phyloP scores from a whole-genome alignment of 2,888 invertebrate genomes.

The Vanessa cardui region DNA sequence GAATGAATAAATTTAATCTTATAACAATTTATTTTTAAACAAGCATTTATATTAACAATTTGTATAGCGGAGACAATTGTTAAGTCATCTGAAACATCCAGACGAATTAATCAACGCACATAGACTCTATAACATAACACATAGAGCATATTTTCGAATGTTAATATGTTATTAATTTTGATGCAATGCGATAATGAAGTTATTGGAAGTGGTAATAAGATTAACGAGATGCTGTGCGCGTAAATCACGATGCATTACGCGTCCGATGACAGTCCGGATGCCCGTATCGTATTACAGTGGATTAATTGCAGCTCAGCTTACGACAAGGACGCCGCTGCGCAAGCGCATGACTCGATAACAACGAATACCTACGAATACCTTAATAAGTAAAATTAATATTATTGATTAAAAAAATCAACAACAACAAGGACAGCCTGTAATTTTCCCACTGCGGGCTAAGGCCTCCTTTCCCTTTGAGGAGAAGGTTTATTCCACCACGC shows the following conservation, averaged over 20 bases:
- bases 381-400: too few relatives aligned
- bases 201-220: slow-evolving; percentile 83
- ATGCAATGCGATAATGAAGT: slow-evolving; percentile 71
- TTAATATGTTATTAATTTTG: slow-evolving; percentile 40
- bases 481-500: too few relatives aligned
- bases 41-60: slow-evolving; percentile 62
- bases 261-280: slow-evolving; percentile 70
- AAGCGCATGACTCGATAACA: slow-evolving; percentile 42
- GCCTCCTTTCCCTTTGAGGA: too few relatives aligned
- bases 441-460: too few relatives aligned
- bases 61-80: slow-evolving; percentile 68
- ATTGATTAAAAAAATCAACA: too few relatives aligned
- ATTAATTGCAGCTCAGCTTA: slow-evolving; percentile 71
- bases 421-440: too few relatives aligned
- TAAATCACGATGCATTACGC: slow-evolving; percentile 82
- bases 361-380: slow-evolving; percentile 2
- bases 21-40: slow-evolving; percentile 64
- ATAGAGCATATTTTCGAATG: slow-evolving; percentile 67
- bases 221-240: slow-evolving; percentile 75
- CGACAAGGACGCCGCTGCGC: slow-evolving; percentile 46
- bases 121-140: neutral
- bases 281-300: slow-evolving; percentile 78
- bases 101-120: slow-evolving; percentile 43
- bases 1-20: slow-evolving; percentile 23
- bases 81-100: slow-evolving; percentile 77